phyloP scores from a whole-genome alignment of 2,888 invertebrate genomes.

The Pycnomerus fuliginosus region DNA sequence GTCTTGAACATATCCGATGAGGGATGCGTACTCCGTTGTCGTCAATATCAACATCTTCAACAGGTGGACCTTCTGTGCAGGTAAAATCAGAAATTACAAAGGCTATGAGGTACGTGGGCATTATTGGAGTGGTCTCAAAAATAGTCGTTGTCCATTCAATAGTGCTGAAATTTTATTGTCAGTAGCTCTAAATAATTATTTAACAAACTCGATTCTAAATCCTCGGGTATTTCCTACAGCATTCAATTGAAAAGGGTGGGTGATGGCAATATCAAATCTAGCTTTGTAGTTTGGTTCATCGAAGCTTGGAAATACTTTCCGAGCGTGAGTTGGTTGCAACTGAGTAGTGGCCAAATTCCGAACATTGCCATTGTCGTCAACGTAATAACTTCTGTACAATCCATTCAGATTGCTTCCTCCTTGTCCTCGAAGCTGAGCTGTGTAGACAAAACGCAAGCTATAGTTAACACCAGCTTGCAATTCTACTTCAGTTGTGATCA shows the following conservation, averaged over 20 bases:
- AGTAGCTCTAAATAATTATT: too few relatives aligned
- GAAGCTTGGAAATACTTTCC: conserved; percentile 76
- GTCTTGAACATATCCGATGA: conserved; percentile 4
- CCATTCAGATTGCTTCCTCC: conserved; percentile 51
- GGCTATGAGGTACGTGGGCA: conserved; percentile 32
- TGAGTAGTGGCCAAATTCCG: conserved; percentile 62
- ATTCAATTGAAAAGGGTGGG: conserved; percentile 36
- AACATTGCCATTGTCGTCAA: conserved; percentile 30
- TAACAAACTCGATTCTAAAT: too few relatives aligned
- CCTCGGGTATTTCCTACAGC: conserved; percentile 34
- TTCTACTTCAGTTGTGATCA: conserved; percentile 11
- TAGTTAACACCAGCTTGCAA: conserved; percentile 18
- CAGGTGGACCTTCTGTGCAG: conserved; percentile 22
- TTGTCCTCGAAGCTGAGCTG: conserved; percentile 35
- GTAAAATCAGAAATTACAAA: conserved; percentile 32
- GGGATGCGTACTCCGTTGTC: too few relatives aligned
- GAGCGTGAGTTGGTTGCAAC: conserved; percentile 67
- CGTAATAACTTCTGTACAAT: conserved; percentile 56
- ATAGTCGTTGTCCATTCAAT: too few relatives aligned
- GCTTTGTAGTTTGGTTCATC: conserved; percentile 62
- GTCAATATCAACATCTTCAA: too few relatives aligned
- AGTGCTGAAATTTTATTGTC: not conserved
- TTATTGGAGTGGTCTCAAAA: conserved; percentile 19
- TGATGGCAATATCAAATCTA: conserved; percentile 51
- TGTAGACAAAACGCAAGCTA: conserved; percentile 27